phyloP scores from a whole-genome alignment of 2,113 vertebrate species.

The Callopanchax toddi region DNA sequence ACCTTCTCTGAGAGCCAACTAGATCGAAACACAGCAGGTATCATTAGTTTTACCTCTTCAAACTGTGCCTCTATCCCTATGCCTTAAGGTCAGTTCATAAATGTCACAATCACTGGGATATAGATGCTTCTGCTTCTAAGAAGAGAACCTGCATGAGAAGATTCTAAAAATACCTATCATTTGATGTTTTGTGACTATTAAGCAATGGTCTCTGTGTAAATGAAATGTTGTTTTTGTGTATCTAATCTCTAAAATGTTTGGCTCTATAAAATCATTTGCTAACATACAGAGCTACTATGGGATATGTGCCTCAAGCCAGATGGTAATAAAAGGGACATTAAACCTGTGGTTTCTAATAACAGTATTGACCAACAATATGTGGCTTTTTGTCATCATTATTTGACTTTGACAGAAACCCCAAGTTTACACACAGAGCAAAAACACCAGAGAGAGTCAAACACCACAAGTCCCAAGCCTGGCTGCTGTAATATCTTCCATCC shows the following conservation, averaged over 20 bases:
- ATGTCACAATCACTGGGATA: not conserved
- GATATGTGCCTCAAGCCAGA: constrained; percentile 44
- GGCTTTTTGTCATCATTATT: constrained; percentile 76
- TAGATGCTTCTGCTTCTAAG: not conserved
- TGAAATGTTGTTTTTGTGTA: not conserved
- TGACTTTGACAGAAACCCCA: constrained; percentile 76
- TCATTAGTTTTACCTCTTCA: constrained; percentile 20
- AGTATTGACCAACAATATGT: constrained; percentile 74
- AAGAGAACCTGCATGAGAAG: not conserved
- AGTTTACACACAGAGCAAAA: constrained; percentile 77
- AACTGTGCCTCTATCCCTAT: constrained; percentile 9
- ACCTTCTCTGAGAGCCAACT: constrained; percentile 36
- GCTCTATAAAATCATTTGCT: constrained; percentile 24
- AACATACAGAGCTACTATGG: constrained; percentile 48
- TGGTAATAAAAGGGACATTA: constrained; percentile 73
- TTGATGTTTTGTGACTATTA: not conserved
- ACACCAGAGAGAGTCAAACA: constrained; percentile 59
- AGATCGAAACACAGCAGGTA: constrained; percentile 33
- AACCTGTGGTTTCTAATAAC: constrained; percentile 73
- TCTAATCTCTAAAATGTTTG: not conserved
- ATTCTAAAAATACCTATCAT: not conserved
- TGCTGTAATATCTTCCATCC: constrained; percentile 83
- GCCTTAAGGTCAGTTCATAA: constrained; percentile 4
- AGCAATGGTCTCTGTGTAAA: not conserved
- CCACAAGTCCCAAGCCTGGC: constrained; percentile 60